These are phyloP conservation scores for Sarcophilus harrisii DNA, from an alignment of 2,797 vertebrate species.

Conservation along the genomic window DNA sequence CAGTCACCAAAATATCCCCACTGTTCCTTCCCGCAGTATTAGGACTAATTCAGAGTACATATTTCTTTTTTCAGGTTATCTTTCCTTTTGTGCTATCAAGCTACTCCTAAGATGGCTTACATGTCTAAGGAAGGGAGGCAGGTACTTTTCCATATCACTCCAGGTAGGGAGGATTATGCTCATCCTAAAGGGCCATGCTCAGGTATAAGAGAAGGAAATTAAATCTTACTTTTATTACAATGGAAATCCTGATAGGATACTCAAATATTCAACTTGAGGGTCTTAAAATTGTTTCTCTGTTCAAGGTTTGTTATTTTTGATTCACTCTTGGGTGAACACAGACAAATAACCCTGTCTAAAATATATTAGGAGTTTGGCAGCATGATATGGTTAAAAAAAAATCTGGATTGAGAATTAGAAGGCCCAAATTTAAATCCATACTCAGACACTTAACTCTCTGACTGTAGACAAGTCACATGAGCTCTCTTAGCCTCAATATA, in stretches of 20 bases:
- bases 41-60: background rate
- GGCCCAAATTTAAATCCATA: background rate
- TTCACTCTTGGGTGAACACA: background rate
- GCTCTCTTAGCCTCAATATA: background rate
- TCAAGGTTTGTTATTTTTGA: background rate
- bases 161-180: background rate
- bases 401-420: background rate
- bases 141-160: background rate
- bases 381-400: background rate
- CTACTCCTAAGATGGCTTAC: no score
- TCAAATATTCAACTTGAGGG: background rate
- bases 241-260: background rate
- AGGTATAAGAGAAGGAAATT: background rate
- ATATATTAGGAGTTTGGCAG: background rate
- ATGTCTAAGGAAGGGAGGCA: background rate
- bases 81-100: no score
- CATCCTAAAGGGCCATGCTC: background rate
- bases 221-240: background rate
- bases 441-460: background rate
- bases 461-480: background rate
- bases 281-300: background rate
- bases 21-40: no score
- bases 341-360: background rate
- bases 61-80: background rate
- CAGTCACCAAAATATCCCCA: background rate